Base-by-base conservation (phyloP, 92 coral and sea anemone genomes). In the Heliopora coerulea region DNA sequence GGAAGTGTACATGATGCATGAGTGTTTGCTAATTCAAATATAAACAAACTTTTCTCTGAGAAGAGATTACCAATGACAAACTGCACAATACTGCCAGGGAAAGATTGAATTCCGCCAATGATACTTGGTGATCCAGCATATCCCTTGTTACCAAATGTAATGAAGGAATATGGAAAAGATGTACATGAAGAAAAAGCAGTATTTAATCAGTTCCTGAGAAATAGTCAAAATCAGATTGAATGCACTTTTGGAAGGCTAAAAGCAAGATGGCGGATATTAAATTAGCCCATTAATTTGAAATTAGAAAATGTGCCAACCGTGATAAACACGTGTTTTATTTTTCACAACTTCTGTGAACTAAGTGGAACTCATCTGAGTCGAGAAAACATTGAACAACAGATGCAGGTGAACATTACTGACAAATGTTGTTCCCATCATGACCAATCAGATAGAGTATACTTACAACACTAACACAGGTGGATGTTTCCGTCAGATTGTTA, bases 61-160 rank as follows among this genome's bases (percentile, higher is more conserved):
- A 3, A 41, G 17, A 14, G 18, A 1, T 17, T 64, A 31, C 72
- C 72, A 3, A 25, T 66, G 34, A 66, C 73, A 19, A 2, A 66
- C 37, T 58, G 9, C 0, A 39, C 2, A 42, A 25, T 65, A 18
- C 42, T 78, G 17, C 82, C 82, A 3, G 68, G 82, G 13, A 6
- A 44, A 35, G 33, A 39, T 35, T 33, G 33, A 14, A 67, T 82
- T 27, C 90, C n/a, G n/a, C 87, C 41, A 65, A 78, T 82, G 52
- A 70, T 80, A 33, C 68, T 85, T 23, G 88, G 88, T 27, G 88
- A 84, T 33, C 88, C 84, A 18, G 84, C 84, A 64, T 73, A 78
- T 75, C 82, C 90, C 41, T 79, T 86, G 27, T 63, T 80, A n/a
- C 37, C 78, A 30, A 67, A 82, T 62, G 82, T 82, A 58, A 82